Evolutionary conservation across 1,140 invertebrate genomes (phyloP), one percentile per base, ranked within the genome.

Genomic region (Orussus abietinus): DNA sequence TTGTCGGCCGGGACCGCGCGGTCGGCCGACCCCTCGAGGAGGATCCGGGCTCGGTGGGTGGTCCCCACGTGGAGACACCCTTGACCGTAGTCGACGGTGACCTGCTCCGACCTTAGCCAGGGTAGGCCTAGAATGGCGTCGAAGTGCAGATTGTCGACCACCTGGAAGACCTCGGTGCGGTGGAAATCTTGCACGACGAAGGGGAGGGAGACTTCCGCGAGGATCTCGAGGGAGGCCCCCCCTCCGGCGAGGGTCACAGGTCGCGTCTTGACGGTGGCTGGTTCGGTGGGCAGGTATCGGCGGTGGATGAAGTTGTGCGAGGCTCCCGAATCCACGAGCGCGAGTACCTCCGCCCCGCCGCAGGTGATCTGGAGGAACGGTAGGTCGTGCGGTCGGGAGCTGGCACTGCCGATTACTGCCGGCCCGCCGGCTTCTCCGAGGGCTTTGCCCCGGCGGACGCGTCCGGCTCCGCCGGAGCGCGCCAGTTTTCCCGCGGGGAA

Each of bases 401-500:
- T 13, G 33, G 11, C 17, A 14, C 7, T 34, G 14, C 18, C 22
- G 6, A 11, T 31, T 28, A 34, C 28, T 42, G 11, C 7, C 5
- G 14, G 11, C 13, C 15, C 25, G 36, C 6, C n/a, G 22, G 22
- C n/a, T n/a, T 25, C 22, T 6, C 6, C 6, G n/a, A 6, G 6
- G 6, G 17, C 4, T 19, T 11, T 36, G 7, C 5, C 9, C 10
- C 40, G 39, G 39, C 12, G 21, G 42, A 11, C 14, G 11, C 32
- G 13, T 25, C 13, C 4, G 9, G n/a, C 3, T 38, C 34, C 21
- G 13, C 21, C 47, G 33, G n/a, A 28, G 7, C 25, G 3, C 36
- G 3, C 39, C 34, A 39, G 49, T 48, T 51, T 49, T 34, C 53
- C 53, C 2, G n/a, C 22, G 11, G 6, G 13, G 5, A 12, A 17